These are phyloP conservation scores for Drosophila pseudotakahashii DNA, from an alignment of 2,888 invertebrate species.

Conservation along the genomic window DNA sequence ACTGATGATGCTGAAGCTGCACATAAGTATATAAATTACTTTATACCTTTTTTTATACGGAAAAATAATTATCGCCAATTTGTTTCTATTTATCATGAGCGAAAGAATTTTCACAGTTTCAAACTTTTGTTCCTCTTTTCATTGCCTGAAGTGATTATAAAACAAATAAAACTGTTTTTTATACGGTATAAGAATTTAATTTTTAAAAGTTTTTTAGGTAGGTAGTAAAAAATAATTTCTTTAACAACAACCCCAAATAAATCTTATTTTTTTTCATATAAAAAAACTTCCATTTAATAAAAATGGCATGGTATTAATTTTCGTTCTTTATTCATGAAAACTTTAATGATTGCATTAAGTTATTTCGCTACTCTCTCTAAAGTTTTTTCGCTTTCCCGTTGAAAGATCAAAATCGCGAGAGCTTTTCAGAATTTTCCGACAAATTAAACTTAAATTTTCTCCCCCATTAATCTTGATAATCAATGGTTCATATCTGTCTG, in stretches of 20 bases:
- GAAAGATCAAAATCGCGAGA: conserved; percentile 20
- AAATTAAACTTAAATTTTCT: conserved; percentile 43
- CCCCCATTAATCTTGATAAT: conserved; percentile 38
- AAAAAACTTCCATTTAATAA: too few relatives aligned
- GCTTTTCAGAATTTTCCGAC: conserved; percentile 36
- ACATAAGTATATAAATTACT: conserved; percentile 20
- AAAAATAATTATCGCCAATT: conserved; percentile 15
- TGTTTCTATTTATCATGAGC: conserved; percentile 2
- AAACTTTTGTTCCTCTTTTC: too few relatives aligned
- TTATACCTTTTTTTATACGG: conserved; percentile 6
- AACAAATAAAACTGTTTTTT: too few relatives aligned
- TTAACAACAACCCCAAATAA: too few relatives aligned
- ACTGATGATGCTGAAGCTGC: conserved; percentile 14
- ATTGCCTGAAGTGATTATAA: background rate
- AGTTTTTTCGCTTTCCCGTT: background rate
- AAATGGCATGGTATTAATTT: too few relatives aligned
- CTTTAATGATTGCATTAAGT: too few relatives aligned
- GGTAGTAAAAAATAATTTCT: too few relatives aligned
- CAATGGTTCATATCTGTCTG: conserved; percentile 28
- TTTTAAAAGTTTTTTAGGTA: too few relatives aligned
- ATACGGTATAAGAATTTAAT: too few relatives aligned
- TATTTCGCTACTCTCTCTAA: too few relatives aligned
- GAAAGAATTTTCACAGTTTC: background rate
- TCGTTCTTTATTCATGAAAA: too few relatives aligned
- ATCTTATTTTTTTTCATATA: too few relatives aligned